Conservation (phyloP, 2,888 invertebrate species). For the Leucania comma region DNA sequence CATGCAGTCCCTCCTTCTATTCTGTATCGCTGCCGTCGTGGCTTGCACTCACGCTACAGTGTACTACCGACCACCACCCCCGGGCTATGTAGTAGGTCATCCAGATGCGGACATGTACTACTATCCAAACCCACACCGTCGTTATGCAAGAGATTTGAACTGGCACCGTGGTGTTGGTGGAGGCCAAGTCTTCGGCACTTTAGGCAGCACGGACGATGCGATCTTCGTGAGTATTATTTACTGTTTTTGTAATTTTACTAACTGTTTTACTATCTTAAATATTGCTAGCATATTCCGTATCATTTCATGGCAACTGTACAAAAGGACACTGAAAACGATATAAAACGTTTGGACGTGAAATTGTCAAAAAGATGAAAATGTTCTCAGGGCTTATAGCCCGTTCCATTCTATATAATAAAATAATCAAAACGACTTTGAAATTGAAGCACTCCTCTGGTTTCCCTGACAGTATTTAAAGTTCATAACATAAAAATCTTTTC, state of each 20-base stretch:
- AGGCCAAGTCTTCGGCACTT: conserved; percentile 74
- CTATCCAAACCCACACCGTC: not conserved
- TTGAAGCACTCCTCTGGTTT: not conserved
- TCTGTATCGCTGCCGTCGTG: conserved; percentile 54
- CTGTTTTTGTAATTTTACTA: not conserved
- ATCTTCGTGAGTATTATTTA: conserved; percentile 72
- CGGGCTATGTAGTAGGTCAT: not conserved
- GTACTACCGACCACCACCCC: conserved; percentile 7
- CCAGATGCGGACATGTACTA: not conserved
- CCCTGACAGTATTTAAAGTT: not conserved
- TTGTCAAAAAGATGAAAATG: not conserved
- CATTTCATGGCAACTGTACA: not conserved
- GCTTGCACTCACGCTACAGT: conserved; percentile 48
- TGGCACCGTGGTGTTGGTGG: conserved; percentile 65
- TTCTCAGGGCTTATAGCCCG: not conserved
- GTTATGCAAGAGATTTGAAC: conserved; percentile 6
- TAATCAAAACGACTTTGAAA: not conserved
- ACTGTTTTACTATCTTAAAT: not conserved
- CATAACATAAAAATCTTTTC: not conserved
- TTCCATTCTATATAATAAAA: not conserved
- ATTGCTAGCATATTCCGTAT: not conserved
- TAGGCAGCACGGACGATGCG: conserved; percentile 75
- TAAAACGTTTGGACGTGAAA: not conserved
- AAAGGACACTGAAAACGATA: not conserved
- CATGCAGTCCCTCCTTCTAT: conserved; percentile 58